phyloP scores from a whole-genome alignment of 2,113 vertebrate species.

The Acrocephalus kingi region DNA sequence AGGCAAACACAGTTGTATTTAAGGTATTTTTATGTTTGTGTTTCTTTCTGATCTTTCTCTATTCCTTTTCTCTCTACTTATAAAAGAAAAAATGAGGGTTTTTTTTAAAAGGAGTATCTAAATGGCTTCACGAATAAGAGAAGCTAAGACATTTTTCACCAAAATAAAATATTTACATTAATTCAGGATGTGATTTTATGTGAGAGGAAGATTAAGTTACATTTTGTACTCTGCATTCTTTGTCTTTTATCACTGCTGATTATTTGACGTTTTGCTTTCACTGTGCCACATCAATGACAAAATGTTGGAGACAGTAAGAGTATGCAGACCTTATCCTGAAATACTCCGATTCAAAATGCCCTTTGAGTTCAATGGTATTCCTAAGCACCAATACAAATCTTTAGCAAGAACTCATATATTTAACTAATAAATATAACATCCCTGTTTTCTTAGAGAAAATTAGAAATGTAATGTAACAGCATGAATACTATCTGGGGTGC shows the following conservation, averaged over 20 bases:
- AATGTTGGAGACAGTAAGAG: neutral
- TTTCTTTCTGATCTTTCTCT: neutral
- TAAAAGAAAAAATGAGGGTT: neutral
- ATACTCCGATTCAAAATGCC: neutral
- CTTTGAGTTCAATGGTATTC: neutral
- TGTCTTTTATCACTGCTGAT: neutral
- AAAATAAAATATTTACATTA: neutral
- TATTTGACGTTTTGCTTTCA: neutral
- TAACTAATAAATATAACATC: neutral
- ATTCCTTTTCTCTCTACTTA: neutral
- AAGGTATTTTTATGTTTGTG: neutral
- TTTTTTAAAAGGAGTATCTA: no score
- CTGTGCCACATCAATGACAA: rapidly evolving
- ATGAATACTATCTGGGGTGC: neutral
- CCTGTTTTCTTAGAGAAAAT: neutral
- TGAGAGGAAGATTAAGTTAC: neutral
- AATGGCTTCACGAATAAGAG: neutral
- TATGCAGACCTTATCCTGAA: neutral
- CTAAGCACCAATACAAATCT: neutral
- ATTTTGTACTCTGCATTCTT: neutral
- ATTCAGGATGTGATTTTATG: neutral
- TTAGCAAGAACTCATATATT: neutral
- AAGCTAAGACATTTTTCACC: neutral
- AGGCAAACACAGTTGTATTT: neutral
- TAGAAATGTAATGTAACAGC: neutral